A percentile compares a stretch with the other conserved stretches of the same genome.
These are phyloP conservation scores for Chaenogobius annularis DNA, from an alignment of 2,113 vertebrate genomes.

Conservation along the genomic window DNA sequence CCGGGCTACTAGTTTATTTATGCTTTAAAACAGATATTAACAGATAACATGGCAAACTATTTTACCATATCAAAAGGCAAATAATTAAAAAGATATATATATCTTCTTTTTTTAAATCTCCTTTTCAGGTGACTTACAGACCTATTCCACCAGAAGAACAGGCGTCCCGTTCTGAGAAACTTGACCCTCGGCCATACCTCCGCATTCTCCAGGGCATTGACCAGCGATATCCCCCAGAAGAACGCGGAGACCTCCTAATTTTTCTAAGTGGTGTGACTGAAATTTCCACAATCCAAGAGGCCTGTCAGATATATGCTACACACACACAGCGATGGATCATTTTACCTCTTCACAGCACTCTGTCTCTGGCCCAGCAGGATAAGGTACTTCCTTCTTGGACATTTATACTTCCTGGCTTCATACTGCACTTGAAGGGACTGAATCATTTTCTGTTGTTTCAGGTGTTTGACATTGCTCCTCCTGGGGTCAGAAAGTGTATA, in stretches of 20 bases:
- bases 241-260: slow-evolving; percentile 87
- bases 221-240: slow-evolving; percentile 84
- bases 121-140: slow-evolving; percentile 85
- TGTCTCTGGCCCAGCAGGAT: slow-evolving; percentile 88
- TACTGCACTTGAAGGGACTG: background rate
- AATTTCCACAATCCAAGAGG: slow-evolving; percentile 84
- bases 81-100: background rate
- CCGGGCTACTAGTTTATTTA: background rate
- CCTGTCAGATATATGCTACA: slow-evolving; percentile 82
- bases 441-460: slow-evolving; percentile 40
- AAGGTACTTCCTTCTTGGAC: slow-evolving; percentile 75
- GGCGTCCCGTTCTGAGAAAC: slow-evolving; percentile 73
- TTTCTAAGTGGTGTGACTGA: slow-evolving; percentile 93
- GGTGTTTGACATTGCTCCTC: slow-evolving; percentile 89
- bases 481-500: slow-evolving; percentile 90
- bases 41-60: background rate
- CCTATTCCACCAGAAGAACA: slow-evolving; percentile 80
- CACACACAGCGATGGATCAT: slow-evolving; percentile 87
- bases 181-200: slow-evolving; percentile 87
- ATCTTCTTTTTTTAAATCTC: background rate
- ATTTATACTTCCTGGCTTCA: background rate
- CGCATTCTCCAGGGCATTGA: slow-evolving; percentile 89
- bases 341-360: slow-evolving; percentile 87
- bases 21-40: background rate
- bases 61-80: background rate